Percentiles rank a stretch among this genome's conserved stretches.
These are phyloP conservation scores for Acronicta alni DNA, from an alignment of 2,888 invertebrate species.

Conservation along the genomic window DNA sequence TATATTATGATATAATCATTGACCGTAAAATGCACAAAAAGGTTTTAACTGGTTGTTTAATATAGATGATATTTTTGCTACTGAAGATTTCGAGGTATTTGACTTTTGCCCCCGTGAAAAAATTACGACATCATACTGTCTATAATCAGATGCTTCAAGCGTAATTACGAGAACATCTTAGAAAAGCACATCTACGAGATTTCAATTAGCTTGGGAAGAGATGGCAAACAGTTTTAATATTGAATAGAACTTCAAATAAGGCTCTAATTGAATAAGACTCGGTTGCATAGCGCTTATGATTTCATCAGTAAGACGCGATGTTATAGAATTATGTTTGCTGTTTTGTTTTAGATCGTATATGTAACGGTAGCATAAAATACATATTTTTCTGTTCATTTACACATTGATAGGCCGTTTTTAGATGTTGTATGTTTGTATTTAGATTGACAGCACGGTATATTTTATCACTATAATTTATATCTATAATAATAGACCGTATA, in stretches of 20 bases:
- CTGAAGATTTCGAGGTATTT: constrained; percentile 27
- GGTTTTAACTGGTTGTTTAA: constrained; percentile 12
- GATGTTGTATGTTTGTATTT: too few species aligned
- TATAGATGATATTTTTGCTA: constrained; percentile 5
- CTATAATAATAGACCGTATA: too few species aligned
- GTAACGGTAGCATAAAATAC: neutral
- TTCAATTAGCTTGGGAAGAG: neutral
- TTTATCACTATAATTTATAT: too few species aligned
- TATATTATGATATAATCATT: constrained; percentile 13
- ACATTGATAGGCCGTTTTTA: too few species aligned
- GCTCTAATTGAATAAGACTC: constrained; percentile 24
- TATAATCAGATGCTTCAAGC: neutral
- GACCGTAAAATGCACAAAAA: constrained; percentile 34
- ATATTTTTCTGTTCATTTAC: too few species aligned
- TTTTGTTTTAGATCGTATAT: constrained; percentile 3
- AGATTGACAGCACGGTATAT: too few species aligned
- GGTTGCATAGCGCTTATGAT: constrained; percentile 22
- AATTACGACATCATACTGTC: neutral
- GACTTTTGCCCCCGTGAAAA: constrained; percentile 9
- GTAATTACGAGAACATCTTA: neutral
- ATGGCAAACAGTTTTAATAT: neutral
- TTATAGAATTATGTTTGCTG: neutral
- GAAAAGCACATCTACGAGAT: neutral
- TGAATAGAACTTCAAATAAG: constrained; percentile 6
- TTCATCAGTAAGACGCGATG: constrained; percentile 22